These are phyloP conservation scores for Lasioglossum villosulum DNA, from an alignment of 2,888 invertebrate species.

Conservation along the genomic window DNA sequence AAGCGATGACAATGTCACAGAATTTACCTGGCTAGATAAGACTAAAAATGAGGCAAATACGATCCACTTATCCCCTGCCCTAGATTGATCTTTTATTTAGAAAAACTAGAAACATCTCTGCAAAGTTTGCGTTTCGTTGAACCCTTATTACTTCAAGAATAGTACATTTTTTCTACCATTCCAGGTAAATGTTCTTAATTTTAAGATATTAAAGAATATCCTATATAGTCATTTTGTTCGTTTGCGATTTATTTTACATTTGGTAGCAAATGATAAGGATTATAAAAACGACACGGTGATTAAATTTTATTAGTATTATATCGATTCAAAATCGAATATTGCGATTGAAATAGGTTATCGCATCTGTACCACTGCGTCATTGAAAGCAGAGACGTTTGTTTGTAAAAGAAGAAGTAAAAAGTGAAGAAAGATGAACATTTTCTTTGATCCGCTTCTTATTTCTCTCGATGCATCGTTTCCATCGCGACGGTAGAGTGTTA, in stretches of 20 bases:
- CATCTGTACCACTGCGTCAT: background rate
- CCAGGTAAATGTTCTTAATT: background rate
- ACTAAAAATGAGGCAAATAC: background rate
- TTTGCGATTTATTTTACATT: too few relatives aligned
- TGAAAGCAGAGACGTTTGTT: background rate
- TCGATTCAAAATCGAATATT: background rate
- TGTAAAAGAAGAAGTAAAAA: background rate
- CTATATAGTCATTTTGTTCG: background rate
- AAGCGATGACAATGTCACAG: conserved; percentile 20
- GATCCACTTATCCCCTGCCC: background rate
- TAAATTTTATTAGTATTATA: background rate
- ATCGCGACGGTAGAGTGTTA: background rate
- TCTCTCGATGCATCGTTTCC: background rate
- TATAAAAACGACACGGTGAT: background rate
- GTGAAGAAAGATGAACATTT: background rate
- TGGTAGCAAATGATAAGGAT: background rate
- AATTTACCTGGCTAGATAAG: background rate
- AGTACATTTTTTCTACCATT: background rate
- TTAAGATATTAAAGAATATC: background rate
- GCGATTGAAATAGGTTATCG: background rate
- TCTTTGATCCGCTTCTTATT: background rate
- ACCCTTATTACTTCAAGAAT: background rate
- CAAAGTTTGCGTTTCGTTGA: background rate
- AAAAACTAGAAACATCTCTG: background rate
- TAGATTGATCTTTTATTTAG: background rate